Conservation (phyloP, 2,113 vertebrate genomes). For the Paramisgurnus dabryanus region DNA sequence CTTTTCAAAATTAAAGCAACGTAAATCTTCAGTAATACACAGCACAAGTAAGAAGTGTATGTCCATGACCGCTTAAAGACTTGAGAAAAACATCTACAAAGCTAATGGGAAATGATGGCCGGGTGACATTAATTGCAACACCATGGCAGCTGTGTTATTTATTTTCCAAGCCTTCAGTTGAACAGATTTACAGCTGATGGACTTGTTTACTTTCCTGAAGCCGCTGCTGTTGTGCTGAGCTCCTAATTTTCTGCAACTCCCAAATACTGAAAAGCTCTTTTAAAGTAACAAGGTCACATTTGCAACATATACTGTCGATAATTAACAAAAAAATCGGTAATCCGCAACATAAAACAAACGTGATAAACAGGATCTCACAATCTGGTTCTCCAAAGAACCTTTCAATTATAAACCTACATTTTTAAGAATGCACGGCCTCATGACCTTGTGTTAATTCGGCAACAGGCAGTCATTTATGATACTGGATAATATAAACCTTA, state of each 20-base stretch:
- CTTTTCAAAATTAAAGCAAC: not conserved
- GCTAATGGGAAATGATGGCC: conserved; percentile 6
- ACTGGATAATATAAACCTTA: conserved; percentile 5
- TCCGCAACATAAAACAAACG: too few species aligned
- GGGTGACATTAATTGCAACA: conserved; percentile 3
- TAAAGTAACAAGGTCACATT: too few species aligned
- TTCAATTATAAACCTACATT: too few species aligned
- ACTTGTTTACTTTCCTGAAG: not conserved
- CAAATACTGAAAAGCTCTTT: too few species aligned
- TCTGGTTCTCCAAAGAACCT: too few species aligned
- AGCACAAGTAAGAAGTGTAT: not conserved
- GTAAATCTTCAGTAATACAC: not conserved
- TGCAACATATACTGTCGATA: too few species aligned
- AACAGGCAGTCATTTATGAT: conserved; percentile 40
- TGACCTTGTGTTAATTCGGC: too few species aligned
- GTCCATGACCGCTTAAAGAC: not conserved
- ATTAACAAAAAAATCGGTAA: too few species aligned
- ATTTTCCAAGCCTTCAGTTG: not conserved
- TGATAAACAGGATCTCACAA: too few species aligned
- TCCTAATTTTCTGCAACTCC: too few species aligned
- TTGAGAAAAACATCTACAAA: not conserved
- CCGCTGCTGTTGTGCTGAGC: too few species aligned
- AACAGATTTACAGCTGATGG: not conserved
- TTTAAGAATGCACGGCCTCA: too few species aligned
- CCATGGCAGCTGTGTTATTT: not conserved